These are phyloP conservation scores for Temnothorax unifasciatus DNA, from an alignment of 2,888 invertebrate species.

Conservation along the genomic window DNA sequence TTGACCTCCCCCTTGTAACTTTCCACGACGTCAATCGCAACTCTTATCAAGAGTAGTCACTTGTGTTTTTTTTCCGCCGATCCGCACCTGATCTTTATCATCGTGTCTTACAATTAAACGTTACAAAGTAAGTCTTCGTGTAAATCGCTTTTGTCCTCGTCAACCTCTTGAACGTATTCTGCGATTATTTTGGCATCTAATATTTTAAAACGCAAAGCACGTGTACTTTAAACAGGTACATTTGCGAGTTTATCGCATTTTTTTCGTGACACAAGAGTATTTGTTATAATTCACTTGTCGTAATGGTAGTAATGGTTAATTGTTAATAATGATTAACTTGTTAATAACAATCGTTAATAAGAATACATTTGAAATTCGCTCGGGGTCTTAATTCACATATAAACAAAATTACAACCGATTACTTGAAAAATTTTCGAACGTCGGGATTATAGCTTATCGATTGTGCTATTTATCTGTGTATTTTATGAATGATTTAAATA, in stretches of 20 bases:
- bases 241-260: constrained; percentile 24
- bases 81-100: constrained; percentile 5
- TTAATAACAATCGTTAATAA: constrained; percentile 20
- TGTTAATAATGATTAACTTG: not conserved
- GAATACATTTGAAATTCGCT: not conserved
- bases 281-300: not conserved
- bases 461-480: not conserved
- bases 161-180: not conserved
- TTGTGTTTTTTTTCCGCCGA: constrained; percentile 1
- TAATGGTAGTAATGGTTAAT: not conserved
- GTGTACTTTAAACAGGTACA: not conserved
- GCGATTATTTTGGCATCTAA: constrained; percentile 2
- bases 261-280: not conserved
- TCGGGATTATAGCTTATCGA: not conserved
- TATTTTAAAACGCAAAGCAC: not conserved
- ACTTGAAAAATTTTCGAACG: not conserved
- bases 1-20: not conserved
- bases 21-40: constrained; percentile 27
- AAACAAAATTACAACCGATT: not conserved
- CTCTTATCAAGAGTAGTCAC: constrained; percentile 20
- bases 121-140: not conserved
- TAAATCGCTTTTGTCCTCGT: not conserved
- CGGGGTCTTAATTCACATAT: not conserved
- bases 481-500: constrained; percentile 20
- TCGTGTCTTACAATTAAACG: not conserved